Base-by-base conservation (phyloP, 1,140 invertebrate genomes). In the Drosophila seguyi region DNA sequence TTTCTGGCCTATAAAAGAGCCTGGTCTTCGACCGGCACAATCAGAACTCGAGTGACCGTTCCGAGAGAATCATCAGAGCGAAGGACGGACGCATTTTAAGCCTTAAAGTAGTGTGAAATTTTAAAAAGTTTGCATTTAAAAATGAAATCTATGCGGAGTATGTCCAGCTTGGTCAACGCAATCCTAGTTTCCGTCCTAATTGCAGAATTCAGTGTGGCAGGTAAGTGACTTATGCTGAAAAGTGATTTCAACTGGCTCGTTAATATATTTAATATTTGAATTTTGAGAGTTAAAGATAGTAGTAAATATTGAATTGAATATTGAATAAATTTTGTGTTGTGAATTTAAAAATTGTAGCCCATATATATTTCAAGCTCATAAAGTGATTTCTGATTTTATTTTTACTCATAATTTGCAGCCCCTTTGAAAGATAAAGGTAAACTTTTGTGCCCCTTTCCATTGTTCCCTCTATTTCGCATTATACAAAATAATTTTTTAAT, bases 1-100 rank as follows among this genome's bases (percentile, higher is more conserved):
- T 52, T 63, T 52, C 18, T 48, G 68, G 53, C 71, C 56, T 92
- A 92, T 92, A 92, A 92, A 92, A 92, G 90, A 81, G 76, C 80
- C 34, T 55, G 67, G 31, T 27, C 58, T 52, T 44, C 18, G 50
- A 18, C 45, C 77, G 71, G 72, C 53, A 78, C 45, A 81, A 82
- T 63, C 90, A 92, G 74, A 87, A 63, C 65, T 48, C 60, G 68
- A 57, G 48, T 68, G 57, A 60, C 57, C 69, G 74, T 80, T 55
- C 57, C 48, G 45, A 52, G 73, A 67, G 69, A 62, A 75, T 73
- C 81, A 79, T 69, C 75, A 53, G 45, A 20, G 38, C 8, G 34
- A 47, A 14, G 44, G 29, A 36, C n/a, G 31, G 25, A 22, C 20
- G 14, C 16, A 38, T 34, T 56, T 38, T 38, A 13, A 10, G 25